Evolutionary conservation across 1,140 invertebrate genomes (phyloP), one percentile per base, ranked within the genome.

Genomic region (Drosophila guanche): DNA sequence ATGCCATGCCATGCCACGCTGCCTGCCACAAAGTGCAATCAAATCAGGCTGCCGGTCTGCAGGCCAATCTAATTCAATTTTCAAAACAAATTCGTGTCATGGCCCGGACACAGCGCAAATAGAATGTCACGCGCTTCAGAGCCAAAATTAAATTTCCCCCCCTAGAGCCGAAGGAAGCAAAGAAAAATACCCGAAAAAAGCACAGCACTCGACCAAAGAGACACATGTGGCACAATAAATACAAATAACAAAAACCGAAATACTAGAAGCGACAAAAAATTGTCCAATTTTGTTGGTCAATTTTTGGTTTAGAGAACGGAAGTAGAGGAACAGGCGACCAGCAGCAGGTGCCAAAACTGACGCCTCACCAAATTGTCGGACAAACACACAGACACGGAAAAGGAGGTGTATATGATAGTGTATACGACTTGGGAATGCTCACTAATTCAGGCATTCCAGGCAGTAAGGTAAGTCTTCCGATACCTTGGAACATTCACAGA

Each of bases 61-160:
- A 56, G 68, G 73, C 77, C 83, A 81, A 86, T 85, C 81, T 85
- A 85, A 85, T 85, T 86, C 83, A 85, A 85, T 83, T 84, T 75
- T 80, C 58, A 61, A 77, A 81, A 77, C 81, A 85, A 85, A 85
- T 81, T 85, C 81, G 74, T 86, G 77, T 76, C 62, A 58, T 61
- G 65, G 40, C 52, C 45, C 33, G 54, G 56, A 59, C 60, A 67
- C 77, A 65, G 48, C 55, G 54, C 74, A 74, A 80, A 80, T 54
- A 80, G 60, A 77, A 74, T 65, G 77, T 81, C 81, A 85, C 77
- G 73, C 84, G 81, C 61, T 66, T 62, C 76, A 76, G 77, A 85
- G 81, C 77, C 73, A 66, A 85, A 85, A 85, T 86, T 77, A 74
- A 85, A 85, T 86, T 85, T 4, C 58, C 51, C 10, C 58, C 51